phyloP scores from a whole-genome alignment of 2,888 invertebrate species.

The Nudaria mundana region DNA sequence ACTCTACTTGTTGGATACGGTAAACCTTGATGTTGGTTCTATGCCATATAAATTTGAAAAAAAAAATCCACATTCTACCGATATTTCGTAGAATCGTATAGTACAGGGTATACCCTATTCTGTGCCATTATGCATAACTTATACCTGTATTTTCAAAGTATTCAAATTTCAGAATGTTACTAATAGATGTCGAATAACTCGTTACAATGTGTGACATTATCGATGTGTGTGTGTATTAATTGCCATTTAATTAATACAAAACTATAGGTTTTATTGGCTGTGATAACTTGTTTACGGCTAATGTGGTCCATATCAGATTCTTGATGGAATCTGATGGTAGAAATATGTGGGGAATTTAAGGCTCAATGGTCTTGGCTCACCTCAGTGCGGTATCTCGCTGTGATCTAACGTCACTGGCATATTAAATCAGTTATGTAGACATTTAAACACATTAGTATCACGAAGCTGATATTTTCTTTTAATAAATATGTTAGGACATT shows the following conservation, averaged over 20 bases:
- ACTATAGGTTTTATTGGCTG: not conserved
- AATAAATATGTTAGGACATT: not conserved
- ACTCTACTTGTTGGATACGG: too few species aligned
- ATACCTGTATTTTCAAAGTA: too few species aligned
- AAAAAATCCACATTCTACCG: too few species aligned
- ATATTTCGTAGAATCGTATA: too few species aligned
- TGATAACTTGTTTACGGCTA: conserved; percentile 2
- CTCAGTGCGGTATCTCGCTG: not conserved
- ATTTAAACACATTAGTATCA: conserved; percentile 17
- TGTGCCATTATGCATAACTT: too few species aligned
- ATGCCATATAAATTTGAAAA: too few species aligned
- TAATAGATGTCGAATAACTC: too few species aligned
- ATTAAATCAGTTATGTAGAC: conserved; percentile 27
- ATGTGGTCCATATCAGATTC: conserved; percentile 1
- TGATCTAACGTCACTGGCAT: conserved; percentile 14
- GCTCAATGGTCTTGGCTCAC: conserved; percentile 18
- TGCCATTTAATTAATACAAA: not conserved
- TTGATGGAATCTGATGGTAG: conserved; percentile 1
- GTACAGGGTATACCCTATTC: too few species aligned
- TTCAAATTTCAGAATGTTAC: too few species aligned
- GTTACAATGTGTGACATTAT: too few species aligned
- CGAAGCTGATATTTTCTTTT: not conserved
- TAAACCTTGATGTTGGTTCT: too few species aligned
- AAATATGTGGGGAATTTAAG: conserved; percentile 6
- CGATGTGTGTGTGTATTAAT: not conserved